Base-by-base conservation (phyloP, 1,140 invertebrate genomes). In the Ceratina japonica region DNA sequence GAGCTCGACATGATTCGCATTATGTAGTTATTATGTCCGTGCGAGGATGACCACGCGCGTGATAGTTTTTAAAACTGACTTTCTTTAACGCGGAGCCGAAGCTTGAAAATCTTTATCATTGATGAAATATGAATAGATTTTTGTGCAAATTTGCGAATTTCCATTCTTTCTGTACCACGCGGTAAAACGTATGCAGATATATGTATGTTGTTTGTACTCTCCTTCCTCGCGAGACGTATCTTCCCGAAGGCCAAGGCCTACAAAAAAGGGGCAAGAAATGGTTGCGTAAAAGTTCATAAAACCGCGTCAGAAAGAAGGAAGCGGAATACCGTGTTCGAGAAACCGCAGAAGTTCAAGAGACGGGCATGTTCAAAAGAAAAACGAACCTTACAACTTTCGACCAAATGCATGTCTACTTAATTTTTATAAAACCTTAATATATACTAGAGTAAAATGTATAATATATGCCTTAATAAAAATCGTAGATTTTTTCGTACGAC, bases 11-110 rank as follows among this genome's bases (percentile, higher is more conserved):
- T 44, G 65, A 52, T 16, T 5, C 20, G 44, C 44, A 18, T 16
- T 44, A 44, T 44, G 37, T 37, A 37, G 37, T 10, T 51, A 66
- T 10, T 31, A 27, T 22, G 70, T 75, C 16, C 61, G 61, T 58
- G 62, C 58, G 58, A 61, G 27, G 66, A 82, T 71, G 81, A 72
- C 54, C 79, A 44, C 37, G 49, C 76, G 20, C 56, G 66, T 64
- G 75, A 81, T 82, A 81, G 84, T 84, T 88, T 78, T 87, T 85
- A 86, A 87, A 87, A 75, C 82, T 79, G 86, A 79, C 79, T 82
- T 86, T 84, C 84, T 80, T 81, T 64, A 73, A 80, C 83, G 86
- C 84, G 83, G 76, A 58, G 12, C 7, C n/a, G 20, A 22, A 5
- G 20, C 0, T 15, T 2, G 16, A 1, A 8, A 31, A 5, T 12